Conservation (phyloP, 2,888 invertebrate species). For the Ennomos quercinarius region DNA sequence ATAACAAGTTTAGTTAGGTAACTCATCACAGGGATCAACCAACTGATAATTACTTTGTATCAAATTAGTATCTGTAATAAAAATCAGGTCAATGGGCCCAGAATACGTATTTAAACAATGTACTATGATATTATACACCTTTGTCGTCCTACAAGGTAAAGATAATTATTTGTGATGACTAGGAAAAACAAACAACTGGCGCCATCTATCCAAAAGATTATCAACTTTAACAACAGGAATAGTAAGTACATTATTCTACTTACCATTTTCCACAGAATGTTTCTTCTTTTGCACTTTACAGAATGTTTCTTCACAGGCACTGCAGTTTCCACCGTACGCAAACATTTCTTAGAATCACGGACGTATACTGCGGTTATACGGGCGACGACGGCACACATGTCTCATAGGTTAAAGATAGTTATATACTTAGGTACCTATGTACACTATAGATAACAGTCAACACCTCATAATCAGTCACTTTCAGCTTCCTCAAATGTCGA, state of each 20-base stretch:
- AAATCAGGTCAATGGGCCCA: constrained; percentile 17
- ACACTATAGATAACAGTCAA: constrained; percentile 18
- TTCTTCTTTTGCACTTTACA: constrained; percentile 43
- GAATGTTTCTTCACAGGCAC: constrained; percentile 50
- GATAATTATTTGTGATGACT: too few species aligned
- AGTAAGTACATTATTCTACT: constrained; percentile 42
- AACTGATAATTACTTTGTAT: constrained; percentile 21
- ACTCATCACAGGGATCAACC: constrained; percentile 31
- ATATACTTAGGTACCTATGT: constrained; percentile 1
- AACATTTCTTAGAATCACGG: constrained; percentile 59
- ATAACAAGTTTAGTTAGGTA: constrained; percentile 11
- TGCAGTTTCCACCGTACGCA: constrained; percentile 38
- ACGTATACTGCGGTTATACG: constrained; percentile 64
- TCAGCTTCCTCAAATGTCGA: constrained; percentile 17
- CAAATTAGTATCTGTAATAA: constrained; percentile 1
- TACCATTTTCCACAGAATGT: constrained; percentile 59
- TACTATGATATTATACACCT: too few species aligned
- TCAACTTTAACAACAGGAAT: constrained; percentile 20
- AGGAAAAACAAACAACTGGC: constrained; percentile 13
- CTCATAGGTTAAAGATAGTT: constrained; percentile 6
- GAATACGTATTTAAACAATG: not conserved
- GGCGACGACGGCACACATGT: constrained; percentile 58
- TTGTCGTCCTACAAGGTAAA: not conserved
- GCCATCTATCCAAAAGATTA: constrained; percentile 26
- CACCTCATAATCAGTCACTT: constrained; percentile 13